Conservation (phyloP, 2,888 invertebrate genomes). For the Eulithis testata region DNA sequence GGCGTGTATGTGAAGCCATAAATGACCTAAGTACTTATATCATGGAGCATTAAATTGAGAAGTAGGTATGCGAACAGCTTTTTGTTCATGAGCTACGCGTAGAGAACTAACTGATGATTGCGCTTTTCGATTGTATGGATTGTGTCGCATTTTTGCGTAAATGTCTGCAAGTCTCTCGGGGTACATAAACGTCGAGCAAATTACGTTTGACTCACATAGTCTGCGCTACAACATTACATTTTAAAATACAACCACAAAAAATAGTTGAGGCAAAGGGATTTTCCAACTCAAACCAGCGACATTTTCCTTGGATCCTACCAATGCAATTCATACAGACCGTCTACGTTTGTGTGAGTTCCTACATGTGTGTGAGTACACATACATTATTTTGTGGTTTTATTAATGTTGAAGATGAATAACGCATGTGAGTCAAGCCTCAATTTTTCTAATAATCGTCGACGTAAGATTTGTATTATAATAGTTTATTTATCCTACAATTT, state of each 20-base stretch:
- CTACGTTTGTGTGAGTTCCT: no score
- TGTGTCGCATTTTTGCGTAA: constrained; percentile 41
- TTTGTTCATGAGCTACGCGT: constrained; percentile 29
- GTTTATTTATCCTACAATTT: constrained; percentile 33
- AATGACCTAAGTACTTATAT: constrained; percentile 2
- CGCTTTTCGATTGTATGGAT: constrained; percentile 45
- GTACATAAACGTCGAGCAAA: constrained; percentile 21
- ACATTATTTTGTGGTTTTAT: neutral
- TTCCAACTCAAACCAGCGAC: neutral
- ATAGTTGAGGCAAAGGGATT: neutral
- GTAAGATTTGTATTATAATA: constrained; percentile 37
- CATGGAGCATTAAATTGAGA: constrained; percentile 2
- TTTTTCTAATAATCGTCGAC: neutral
- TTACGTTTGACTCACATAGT: constrained; percentile 17
- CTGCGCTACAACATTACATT: neutral
- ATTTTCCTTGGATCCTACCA: neutral
- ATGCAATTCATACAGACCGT: no score
- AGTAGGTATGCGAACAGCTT: constrained; percentile 8
- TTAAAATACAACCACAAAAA: neutral
- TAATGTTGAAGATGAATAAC: neutral
- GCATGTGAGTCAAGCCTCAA: constrained; percentile 2
- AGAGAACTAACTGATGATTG: constrained; percentile 45
- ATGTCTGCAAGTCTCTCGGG: constrained; percentile 28
- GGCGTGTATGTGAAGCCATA: constrained; percentile 12
- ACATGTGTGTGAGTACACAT: no score